A percentile compares a stretch with the other conserved stretches of the same genome.
These are phyloP conservation scores for Mesembrinibis cayennensis DNA, from an alignment of 2,113 vertebrate genomes.

Conservation along the genomic window DNA sequence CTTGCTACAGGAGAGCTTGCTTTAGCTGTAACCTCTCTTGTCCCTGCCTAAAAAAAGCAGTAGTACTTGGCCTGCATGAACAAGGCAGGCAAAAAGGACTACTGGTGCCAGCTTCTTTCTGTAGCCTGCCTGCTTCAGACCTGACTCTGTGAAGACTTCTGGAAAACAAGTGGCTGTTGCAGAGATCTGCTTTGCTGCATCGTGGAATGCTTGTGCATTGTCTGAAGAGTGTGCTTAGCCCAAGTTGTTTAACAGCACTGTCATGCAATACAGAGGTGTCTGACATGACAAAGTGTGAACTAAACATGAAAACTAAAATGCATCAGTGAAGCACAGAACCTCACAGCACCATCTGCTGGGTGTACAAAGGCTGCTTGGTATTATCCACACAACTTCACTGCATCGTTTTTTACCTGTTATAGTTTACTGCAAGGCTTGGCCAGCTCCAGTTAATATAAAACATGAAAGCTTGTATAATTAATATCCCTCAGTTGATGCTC, in stretches of 20 bases:
- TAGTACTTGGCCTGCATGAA: not conserved
- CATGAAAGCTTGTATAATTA: not conserved
- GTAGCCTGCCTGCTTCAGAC: not conserved
- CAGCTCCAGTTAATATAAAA: not conserved
- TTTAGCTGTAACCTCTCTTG: not conserved
- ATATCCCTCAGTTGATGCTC: not conserved
- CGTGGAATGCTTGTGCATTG: not conserved
- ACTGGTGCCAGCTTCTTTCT: not conserved
- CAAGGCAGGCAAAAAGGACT: not conserved
- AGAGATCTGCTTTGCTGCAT: not conserved
- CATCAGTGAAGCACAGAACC: not conserved
- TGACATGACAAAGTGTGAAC: fast-evolving
- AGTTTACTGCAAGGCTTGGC: not conserved
- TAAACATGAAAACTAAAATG: fast-evolving
- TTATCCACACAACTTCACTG: not conserved
- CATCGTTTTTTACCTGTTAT: not conserved
- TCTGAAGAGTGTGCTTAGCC: not conserved
- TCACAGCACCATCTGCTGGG: not conserved
- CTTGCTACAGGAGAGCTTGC: not conserved
- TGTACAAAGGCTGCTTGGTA: not conserved
- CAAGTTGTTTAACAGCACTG: fast-evolving
- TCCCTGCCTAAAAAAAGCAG: not conserved
- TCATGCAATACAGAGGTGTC: no score
- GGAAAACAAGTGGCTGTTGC: not conserved
- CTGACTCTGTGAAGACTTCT: not conserved